phyloP scores from a whole-genome alignment of 2,113 vertebrate species.

The Camelus bactrianus region DNA sequence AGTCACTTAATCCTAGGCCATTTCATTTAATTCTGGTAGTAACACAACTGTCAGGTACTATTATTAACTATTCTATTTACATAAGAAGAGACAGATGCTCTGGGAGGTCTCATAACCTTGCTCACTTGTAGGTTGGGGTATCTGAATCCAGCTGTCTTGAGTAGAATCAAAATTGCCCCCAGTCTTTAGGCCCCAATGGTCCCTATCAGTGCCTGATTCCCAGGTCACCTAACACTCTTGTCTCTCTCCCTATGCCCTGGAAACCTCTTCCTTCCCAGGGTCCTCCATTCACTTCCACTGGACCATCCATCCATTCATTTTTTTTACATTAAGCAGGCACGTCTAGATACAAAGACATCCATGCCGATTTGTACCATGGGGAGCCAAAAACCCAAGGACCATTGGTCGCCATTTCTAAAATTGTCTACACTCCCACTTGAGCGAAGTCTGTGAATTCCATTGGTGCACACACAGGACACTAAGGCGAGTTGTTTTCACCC shows the following conservation, averaged over 20 bases:
- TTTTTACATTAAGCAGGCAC: neutral
- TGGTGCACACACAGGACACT: rapidly evolving
- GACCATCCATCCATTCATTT: neutral
- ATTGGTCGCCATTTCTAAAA: neutral
- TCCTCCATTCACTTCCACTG: neutral
- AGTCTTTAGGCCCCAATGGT: too few species aligned
- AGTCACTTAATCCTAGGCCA: neutral
- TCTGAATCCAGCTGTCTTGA: neutral
- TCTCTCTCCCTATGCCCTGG: neutral
- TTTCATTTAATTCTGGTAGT: neutral
- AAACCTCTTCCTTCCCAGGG: neutral
- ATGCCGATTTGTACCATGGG: neutral
- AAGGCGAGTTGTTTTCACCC: neutral
- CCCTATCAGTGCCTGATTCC: neutral
- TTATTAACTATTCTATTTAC: neutral
- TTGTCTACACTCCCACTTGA: neutral
- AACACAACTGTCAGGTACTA: neutral
- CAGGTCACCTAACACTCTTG: rapidly evolving
- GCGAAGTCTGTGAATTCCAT: neutral
- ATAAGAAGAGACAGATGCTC: neutral
- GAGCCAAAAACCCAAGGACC: neutral
- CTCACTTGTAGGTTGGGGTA: neutral
- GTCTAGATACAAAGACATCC: neutral
- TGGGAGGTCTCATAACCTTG: neutral
- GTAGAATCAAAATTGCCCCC: neutral